Evolutionary conservation across 2,888 invertebrate genomes (phyloP), one percentile per base, ranked within the genome.

Genomic region (Spilarctia lutea): DNA sequence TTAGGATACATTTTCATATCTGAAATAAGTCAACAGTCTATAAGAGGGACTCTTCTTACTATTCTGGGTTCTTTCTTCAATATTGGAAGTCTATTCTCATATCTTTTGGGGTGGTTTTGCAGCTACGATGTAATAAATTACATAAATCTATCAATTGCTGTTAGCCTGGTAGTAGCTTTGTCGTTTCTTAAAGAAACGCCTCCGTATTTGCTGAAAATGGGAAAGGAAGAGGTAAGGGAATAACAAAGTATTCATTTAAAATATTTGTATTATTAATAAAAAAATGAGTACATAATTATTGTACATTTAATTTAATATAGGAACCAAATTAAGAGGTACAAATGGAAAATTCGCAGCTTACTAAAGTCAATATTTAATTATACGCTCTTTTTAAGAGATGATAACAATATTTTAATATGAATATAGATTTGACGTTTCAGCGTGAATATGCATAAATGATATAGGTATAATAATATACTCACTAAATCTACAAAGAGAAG

Each of bases 1-100:
- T 87, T 96, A n/a, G 91, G 91, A 0, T 94, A 97, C 0, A 89
- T 96, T 16, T 96, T 94, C 86, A 88, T 96, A 4, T 90, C 93
- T 2, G 97, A 97, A 86, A 96, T 96, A 68, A 83, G 81, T 10
- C 84, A 88, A 7, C 70, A 73, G 0, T 78, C 81, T 4, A 72
- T 87, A 11, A 80, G 85, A 68, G 91, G 90, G 0, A 75, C 85
- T n/a, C 71, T 87, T 1, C 67, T 83, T 0, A 71, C 84, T 4
- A 33, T 83, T 0, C 6, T 78, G 3, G 20, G 71, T 2, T 79
- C 87, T 45, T 56, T 83, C 7, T 89, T 80, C 68, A 86, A 84
- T 71, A 8, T 84, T 0, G 90, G 90, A 2, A 68, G 81, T 0
- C 79, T 90, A 3, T 11, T 76, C 0, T 89, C 91, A 0, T 90